Base-by-base conservation (phyloP, 2,113 vertebrate genomes). In the Drymodes brunneopygia region DNA sequence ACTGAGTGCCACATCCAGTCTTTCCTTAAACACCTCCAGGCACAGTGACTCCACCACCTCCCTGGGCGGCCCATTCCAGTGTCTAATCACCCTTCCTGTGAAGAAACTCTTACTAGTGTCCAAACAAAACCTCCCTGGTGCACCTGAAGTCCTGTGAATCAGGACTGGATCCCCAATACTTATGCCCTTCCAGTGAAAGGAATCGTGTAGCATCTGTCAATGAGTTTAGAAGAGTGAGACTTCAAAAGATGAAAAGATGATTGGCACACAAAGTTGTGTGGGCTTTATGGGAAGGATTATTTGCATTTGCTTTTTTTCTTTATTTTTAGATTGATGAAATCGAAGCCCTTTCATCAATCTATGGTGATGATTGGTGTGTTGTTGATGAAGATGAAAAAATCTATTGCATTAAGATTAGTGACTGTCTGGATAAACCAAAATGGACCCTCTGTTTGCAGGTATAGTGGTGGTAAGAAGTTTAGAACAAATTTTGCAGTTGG, bases 321-420 rank as follows among this genome's bases (percentile, higher is more conserved):
- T 75, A 89, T 33, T 88, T 69, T 35, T 65, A 99, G 99, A 98
- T 98, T n/a, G 99, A 99, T 96, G 99, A 99, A 98, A 98, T 99
- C 7, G 99, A 99, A 98, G 99, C 99, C 15, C 98, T 99, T 88
- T 99, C 99, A 14, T 98, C 99, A 11, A 99, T 99, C 94, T 99
- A 99, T 70, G 99, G 99, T 6, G 99, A 99, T 33, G 99, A 99
- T 27, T 99, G 99, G 99, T 99, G 99, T 97, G 98, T 99, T 87
- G 98, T 99, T 90, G 99, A 99, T 91, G 99, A 99, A 96, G 97
- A 98, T 28, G 98, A 98, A 66, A 99, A 98, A 96, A 98, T 99
- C 97, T 99, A 99, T 96, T 99, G 99, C 96, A 99, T 99, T 97
- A 98, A 98, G 97, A 98, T 99, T 94, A 98, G 96, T 15, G 98